Evolutionary conservation across 2,797 vertebrate genomes (phyloP), one percentile per base, ranked within the genome.

Genomic region (Anguilla megastoma): DNA sequence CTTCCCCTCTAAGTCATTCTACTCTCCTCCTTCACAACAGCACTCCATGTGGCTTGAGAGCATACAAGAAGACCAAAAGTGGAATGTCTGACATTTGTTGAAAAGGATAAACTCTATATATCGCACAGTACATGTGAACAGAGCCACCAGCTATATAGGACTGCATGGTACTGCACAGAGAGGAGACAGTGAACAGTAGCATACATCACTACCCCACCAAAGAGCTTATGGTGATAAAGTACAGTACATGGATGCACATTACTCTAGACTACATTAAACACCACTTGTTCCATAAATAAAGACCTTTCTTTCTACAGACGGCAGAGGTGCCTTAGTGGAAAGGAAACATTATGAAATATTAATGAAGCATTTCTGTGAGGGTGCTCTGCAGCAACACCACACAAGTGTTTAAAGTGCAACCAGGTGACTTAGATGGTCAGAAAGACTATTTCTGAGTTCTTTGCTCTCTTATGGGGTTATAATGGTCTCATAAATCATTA

Each of bases 331-430:
- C 91, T 92, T 92, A 87, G 90, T 89, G 33, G 3, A 89, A 89
- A 89, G 91, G 91, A 88, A 90, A 88, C 87, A 58, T 66, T 0
- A 90, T 94, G 82, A 94, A 94, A 94, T 94, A 94, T 93, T 58
- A 71, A 88, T 85, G 84, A 85, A 30, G 71, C 52, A 30, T 88
- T 27, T 84, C 45, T 84, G 50, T 27, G 50, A n/a, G 45, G 27
- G 82, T 54, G 58, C 69, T 88, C 48, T 52, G 66, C 84, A 9
- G 60, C 56, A 66, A 33, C 79, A 9, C 4, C 50, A 84, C 79
- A 66, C 33, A 48, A 52, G 82, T 84, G 50, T 84, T 84, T 84
- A 84, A 84, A 84, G 50, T 18, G 30, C 82, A 52, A 27, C 45
- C 82, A 52, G 45, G 45, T 54, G 50, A 52, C 50, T 41, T 16